Evolutionary conservation across 1,140 invertebrate species (phyloP).

Genomic region (Planococcus citri): DNA sequence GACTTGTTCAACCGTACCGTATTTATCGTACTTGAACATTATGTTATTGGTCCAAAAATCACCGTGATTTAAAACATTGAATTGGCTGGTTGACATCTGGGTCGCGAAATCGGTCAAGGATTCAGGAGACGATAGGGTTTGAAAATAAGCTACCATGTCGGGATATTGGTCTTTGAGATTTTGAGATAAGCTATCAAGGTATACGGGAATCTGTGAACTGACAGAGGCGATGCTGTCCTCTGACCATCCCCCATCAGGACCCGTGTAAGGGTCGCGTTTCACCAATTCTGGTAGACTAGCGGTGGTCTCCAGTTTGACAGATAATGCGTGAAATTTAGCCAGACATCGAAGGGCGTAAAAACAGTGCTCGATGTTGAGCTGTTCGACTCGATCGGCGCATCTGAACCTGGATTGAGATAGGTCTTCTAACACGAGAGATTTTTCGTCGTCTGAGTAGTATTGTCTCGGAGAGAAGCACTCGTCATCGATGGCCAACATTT

Average conservation of each 20-base stretch:
- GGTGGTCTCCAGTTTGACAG: neutral
- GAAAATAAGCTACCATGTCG: neutral
- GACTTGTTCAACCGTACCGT: slow-evolving; percentile 40
- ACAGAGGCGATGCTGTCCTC: neutral
- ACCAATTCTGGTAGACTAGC: neutral
- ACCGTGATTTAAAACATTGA: slow-evolving; percentile 56
- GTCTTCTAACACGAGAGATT: neutral
- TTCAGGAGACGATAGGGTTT: no score
- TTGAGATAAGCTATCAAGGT: neutral
- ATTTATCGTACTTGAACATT: slow-evolving; percentile 44
- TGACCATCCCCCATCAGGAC: no score
- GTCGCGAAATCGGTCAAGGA: neutral
- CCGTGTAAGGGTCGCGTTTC: neutral
- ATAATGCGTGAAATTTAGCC: slow-evolving; percentile 1
- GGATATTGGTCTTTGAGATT: neutral
- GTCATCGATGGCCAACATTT: neutral
- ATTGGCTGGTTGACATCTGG: slow-evolving; percentile 29
- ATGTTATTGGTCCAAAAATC: slow-evolving; percentile 69
- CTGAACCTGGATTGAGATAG: neutral
- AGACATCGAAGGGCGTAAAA: neutral
- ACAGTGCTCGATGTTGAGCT: neutral
- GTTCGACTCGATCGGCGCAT: neutral
- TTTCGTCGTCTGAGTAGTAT: neutral
- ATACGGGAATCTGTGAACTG: neutral
- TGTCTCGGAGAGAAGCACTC: neutral